A percentile compares a stretch with the other conserved stretches of the same genome.
Conservation (phyloP, 1,140 invertebrate genomes). For the Amyelois transitella region DNA sequence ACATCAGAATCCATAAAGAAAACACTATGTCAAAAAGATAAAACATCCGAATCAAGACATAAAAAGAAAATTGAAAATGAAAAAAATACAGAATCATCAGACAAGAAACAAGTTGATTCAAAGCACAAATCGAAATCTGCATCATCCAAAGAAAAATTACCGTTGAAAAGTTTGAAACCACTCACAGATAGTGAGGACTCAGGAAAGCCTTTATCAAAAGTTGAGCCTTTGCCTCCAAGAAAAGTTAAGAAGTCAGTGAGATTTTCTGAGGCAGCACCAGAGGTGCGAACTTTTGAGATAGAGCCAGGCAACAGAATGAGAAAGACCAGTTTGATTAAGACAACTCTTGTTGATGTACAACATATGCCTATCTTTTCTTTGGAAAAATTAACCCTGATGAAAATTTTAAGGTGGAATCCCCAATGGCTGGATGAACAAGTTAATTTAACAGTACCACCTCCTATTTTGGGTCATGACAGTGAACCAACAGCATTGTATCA, state of each 20-base stretch:
- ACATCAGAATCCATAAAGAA: not conserved
- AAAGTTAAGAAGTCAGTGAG: constrained; percentile 39
- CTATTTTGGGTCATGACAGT: constrained; percentile 52
- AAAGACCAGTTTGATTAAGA: constrained; percentile 47
- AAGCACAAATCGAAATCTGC: constrained; percentile 14
- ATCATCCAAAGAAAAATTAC: constrained; percentile 10
- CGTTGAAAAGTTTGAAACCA: constrained; percentile 34
- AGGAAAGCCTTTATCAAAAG: constrained; percentile 38
- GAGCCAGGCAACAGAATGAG: constrained; percentile 58
- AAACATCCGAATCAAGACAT: not conserved
- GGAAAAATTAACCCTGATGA: constrained; percentile 53
- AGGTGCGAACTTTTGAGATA: constrained; percentile 44
- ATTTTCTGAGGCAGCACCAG: constrained; percentile 37
- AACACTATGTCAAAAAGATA: no score
- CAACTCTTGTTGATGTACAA: constrained; percentile 30
- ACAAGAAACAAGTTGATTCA: not conserved
- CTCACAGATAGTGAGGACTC: constrained; percentile 29
- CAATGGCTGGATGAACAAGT: constrained; percentile 57
- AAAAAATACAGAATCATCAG: not conserved
- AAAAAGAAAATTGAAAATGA: constrained; percentile 12
- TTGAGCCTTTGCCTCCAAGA: constrained; percentile 25
- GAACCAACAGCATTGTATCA: constrained; percentile 43
- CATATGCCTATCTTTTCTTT: constrained; percentile 43
- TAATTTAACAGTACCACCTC: constrained; percentile 43
- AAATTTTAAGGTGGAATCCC: constrained; percentile 57